Evolutionary conservation across 92 coral and sea anemone species (phyloP).

Genomic region (Isaurus tuberculatus): DNA sequence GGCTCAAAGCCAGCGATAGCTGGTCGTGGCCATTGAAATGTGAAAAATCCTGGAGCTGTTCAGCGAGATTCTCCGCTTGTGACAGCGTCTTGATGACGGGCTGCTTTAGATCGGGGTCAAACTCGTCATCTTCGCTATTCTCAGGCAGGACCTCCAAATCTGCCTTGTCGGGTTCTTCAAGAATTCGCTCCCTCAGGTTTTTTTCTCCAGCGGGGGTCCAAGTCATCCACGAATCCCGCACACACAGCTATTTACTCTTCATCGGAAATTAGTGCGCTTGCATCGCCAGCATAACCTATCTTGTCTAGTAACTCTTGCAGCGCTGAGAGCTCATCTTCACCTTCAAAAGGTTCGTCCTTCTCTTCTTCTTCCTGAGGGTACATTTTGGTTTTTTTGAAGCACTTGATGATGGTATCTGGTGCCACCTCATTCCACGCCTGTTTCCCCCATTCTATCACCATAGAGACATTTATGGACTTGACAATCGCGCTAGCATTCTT

Average conservation of each 20-base stretch:
- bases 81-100: conserved; percentile 59
- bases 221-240: conserved; percentile 59
- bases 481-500: conserved; percentile 40
- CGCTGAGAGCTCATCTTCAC: conserved; percentile 70
- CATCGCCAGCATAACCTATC: conserved; percentile 65
- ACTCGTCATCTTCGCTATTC: conserved; percentile 48
- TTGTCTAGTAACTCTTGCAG: conserved; percentile 68
- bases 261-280: conserved; percentile 48
- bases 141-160: conserved; percentile 25
- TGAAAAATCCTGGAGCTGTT: conserved; percentile 65
- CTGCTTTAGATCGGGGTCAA: conserved; percentile 60
- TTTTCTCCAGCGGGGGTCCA: conserved; percentile 67
- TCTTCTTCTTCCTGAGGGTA: conserved; percentile 63
- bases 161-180: conserved; percentile 45
- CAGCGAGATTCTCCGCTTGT: conserved; percentile 58
- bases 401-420: conserved; percentile 61
- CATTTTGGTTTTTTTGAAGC: conserved; percentile 63
- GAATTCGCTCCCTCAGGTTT: conserved; percentile 52
- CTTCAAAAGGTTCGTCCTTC: conserved; percentile 71
- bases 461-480: conserved; percentile 58
- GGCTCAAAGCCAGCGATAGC: conserved; percentile 66
- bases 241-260: conserved; percentile 68
- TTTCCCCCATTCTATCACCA: conserved; percentile 64
- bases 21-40: conserved; percentile 63
- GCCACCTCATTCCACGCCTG: conserved; percentile 69